phyloP scores from a whole-genome alignment of 2,113 vertebrate genomes.

The Thunnus thynnus region DNA sequence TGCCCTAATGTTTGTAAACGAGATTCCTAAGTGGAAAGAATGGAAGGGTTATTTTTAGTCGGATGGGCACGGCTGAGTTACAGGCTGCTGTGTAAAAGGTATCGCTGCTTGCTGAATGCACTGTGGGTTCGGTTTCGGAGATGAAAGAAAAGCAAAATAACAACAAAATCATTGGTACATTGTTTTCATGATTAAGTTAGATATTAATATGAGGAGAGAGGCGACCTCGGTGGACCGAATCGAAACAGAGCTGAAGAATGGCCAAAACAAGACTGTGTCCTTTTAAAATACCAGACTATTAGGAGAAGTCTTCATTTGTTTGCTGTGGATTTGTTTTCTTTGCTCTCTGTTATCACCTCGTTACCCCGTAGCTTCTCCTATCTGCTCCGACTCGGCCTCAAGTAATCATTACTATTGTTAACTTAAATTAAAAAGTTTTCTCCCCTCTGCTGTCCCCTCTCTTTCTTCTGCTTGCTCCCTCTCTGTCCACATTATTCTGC shows the following conservation, averaged over 20 bases:
- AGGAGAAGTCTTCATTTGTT: constrained; percentile 46
- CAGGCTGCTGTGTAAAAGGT: constrained; percentile 12
- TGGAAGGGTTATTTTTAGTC: constrained; percentile 77
- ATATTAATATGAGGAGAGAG: constrained; percentile 13
- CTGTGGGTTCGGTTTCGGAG: not conserved
- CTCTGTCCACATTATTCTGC: not conserved
- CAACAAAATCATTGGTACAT: not conserved
- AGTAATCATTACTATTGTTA: constrained; percentile 52
- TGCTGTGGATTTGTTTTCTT: constrained; percentile 46
- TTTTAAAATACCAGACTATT: constrained; percentile 19
- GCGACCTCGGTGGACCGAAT: not conserved
- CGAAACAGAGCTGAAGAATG: constrained; percentile 6
- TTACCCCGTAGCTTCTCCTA: constrained; percentile 22
- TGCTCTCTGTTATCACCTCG: constrained; percentile 43
- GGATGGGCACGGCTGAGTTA: constrained; percentile 16
- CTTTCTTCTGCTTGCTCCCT: not conserved
- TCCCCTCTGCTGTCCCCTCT: not conserved
- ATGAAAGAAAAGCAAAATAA: not conserved
- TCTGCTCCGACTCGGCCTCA: constrained; percentile 30
- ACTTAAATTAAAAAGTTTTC: constrained; percentile 52
- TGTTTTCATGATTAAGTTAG: constrained; percentile 20
- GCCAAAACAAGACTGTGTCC: constrained; percentile 8
- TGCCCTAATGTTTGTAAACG: constrained; percentile 82
- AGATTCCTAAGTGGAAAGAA: constrained; percentile 68
- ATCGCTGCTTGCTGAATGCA: constrained; percentile 27